Evolutionary conservation across 2,113 vertebrate genomes (phyloP).

Genomic region (Platichthys flesus): DNA sequence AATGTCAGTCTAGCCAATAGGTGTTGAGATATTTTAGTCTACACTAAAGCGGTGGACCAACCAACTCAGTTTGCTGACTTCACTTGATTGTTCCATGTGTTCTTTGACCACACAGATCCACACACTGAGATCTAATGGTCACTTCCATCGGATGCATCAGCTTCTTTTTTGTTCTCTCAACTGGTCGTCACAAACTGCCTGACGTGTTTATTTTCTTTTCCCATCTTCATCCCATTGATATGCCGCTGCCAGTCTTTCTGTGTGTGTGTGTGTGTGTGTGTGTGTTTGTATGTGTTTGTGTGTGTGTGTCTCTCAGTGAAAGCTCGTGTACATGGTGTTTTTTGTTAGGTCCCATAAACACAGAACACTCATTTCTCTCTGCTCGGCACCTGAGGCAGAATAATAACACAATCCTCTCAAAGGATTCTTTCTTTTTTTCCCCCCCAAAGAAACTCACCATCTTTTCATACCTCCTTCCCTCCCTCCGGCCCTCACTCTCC

Average conservation of each 20-base stretch:
- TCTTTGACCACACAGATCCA: background rate
- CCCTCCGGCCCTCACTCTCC: background rate
- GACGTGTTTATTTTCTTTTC: conserved; percentile 56
- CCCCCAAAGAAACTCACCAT: conserved; percentile 35
- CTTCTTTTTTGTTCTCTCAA: conserved; percentile 40
- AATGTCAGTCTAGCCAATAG: background rate
- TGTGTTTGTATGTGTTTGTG: conserved; percentile 11
- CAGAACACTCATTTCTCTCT: conserved; percentile 63
- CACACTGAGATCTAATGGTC: background rate
- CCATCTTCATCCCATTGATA: conserved; percentile 56
- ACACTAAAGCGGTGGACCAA: too few species aligned
- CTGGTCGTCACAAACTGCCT: conserved; percentile 43
- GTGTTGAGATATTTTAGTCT: too few species aligned
- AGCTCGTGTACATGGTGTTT: conserved; percentile 50
- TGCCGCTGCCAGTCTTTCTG: conserved; percentile 40
- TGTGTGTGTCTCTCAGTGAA: conserved; percentile 24
- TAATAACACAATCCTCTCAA: conserved; percentile 70
- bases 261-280: conserved; percentile 15
- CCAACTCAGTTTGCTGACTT: too few species aligned
- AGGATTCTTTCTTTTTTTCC: conserved; percentile 39
- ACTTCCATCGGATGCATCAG: conserved; percentile 4
- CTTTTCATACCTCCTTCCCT: conserved; percentile 13
- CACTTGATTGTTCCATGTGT: background rate
- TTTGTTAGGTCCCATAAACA: conserved; percentile 68
- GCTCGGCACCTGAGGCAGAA: conserved; percentile 65